phyloP scores from a whole-genome alignment of 2,888 invertebrate species.

The Lydus trimaculatus region DNA sequence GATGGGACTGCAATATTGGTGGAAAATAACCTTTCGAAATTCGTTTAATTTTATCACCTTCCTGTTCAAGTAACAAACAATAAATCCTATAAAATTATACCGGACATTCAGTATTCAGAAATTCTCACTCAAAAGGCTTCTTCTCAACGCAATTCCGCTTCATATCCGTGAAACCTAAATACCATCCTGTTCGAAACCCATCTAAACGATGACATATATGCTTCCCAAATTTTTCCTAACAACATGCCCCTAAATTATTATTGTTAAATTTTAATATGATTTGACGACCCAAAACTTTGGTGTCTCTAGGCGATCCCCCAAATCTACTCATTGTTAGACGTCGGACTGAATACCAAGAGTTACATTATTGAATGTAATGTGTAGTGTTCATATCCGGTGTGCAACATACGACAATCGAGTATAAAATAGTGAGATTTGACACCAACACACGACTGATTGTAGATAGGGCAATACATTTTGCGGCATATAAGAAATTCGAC shows the following conservation, averaged over 20 bases:
- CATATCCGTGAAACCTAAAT: too few relatives aligned
- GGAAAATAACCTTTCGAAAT: too few relatives aligned
- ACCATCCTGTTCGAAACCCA: too few relatives aligned
- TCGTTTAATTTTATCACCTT: too few relatives aligned
- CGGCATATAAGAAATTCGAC: constrained; percentile 34
- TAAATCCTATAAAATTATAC: too few relatives aligned
- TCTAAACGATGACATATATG: too few relatives aligned
- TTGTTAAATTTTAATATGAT: background rate
- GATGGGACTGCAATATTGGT: too few relatives aligned
- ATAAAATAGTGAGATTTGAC: background rate
- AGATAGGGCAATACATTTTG: constrained; percentile 9
- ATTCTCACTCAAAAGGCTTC: too few relatives aligned
- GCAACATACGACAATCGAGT: background rate
- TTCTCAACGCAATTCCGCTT: too few relatives aligned
- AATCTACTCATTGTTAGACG: background rate
- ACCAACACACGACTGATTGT: background rate
- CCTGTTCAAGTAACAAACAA: too few relatives aligned
- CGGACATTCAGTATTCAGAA: too few relatives aligned
- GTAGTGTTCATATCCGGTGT: background rate
- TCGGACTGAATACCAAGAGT: background rate
- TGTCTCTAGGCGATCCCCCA: background rate
- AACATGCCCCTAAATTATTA: background rate
- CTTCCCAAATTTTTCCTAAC: background rate
- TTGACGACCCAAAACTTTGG: background rate
- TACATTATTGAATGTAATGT: background rate